These are phyloP conservation scores for Drosophila prostipennis DNA, from an alignment of 2,888 invertebrate species.

Conservation along the genomic window DNA sequence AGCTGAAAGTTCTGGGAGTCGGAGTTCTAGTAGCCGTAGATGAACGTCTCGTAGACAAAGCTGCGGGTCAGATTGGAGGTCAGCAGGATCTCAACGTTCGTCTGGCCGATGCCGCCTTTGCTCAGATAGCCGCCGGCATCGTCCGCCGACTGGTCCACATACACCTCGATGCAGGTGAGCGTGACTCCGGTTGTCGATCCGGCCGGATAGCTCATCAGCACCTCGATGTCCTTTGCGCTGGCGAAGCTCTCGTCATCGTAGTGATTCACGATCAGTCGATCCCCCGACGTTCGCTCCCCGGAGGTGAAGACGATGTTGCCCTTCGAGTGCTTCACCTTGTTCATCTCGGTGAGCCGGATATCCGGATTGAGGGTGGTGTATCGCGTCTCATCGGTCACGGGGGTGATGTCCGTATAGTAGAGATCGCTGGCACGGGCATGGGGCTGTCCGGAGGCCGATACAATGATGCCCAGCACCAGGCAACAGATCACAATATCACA, in stretches of 20 bases:
- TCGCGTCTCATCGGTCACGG: conserved; percentile 71
- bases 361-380: conserved; percentile 63
- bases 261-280: conserved; percentile 71
- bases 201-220: conserved; percentile 72
- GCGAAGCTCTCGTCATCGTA: conserved; percentile 72
- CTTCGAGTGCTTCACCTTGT: conserved; percentile 77
- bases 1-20: conserved; percentile 34
- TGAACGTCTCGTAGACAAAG: conserved; percentile 78
- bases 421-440: conserved; percentile 65
- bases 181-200: conserved; percentile 46
- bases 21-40: conserved; percentile 81
- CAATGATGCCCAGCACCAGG: conserved; percentile 6
- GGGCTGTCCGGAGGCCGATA: conserved; percentile 4
- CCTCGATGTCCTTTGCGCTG: conserved; percentile 72
- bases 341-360: conserved; percentile 49
- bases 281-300: conserved; percentile 78
- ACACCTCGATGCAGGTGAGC: conserved; percentile 77
- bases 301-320: conserved; percentile 78
- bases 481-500: conserved; percentile 12
- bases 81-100: conserved; percentile 70
- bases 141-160: conserved; percentile 71
- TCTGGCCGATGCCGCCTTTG: conserved; percentile 73
- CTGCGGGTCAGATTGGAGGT: conserved; percentile 70
- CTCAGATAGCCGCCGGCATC: conserved; percentile 70
- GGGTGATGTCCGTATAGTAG: conserved; percentile 66